These are phyloP conservation scores for Ormyrus thymus DNA, from an alignment of 2,888 invertebrate genomes.

Conservation along the genomic window DNA sequence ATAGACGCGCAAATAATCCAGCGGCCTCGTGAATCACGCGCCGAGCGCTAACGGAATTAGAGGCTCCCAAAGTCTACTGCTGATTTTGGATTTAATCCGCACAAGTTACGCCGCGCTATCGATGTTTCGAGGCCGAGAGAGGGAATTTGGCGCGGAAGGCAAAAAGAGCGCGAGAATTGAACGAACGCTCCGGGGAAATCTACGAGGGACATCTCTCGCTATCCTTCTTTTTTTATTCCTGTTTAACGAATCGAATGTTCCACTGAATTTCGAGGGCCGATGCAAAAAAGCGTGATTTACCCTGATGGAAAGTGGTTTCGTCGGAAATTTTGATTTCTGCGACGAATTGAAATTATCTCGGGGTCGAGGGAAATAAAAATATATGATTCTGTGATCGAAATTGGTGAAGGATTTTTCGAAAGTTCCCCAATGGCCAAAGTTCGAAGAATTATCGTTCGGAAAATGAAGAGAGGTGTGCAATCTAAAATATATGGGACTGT, in stretches of 20 bases:
- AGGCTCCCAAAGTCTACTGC: slow-evolving; percentile 43
- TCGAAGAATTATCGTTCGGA: background rate
- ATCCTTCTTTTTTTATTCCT: slow-evolving; percentile 16
- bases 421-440: background rate
- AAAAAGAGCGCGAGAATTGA: slow-evolving; percentile 15
- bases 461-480: background rate
- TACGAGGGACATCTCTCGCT: slow-evolving; percentile 16
- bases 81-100: slow-evolving; percentile 45
- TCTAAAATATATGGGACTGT: background rate
- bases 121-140: slow-evolving; percentile 12
- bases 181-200: slow-evolving; percentile 52
- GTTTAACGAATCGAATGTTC: slow-evolving; percentile 45
- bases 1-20: slow-evolving; percentile 53
- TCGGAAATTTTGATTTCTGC: slow-evolving; percentile 37
- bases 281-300: slow-evolving; percentile 30
- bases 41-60: slow-evolving; percentile 39
- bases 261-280: slow-evolving; percentile 5
- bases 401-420: background rate
- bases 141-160: background rate
- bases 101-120: slow-evolving; percentile 3
- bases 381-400: background rate
- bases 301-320: slow-evolving; percentile 17
- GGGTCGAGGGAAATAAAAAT: background rate
- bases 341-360: slow-evolving; percentile 29
- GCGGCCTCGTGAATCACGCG: slow-evolving; percentile 51